phyloP scores from a whole-genome alignment of 2,797 vertebrate species.

The Helicolenus hilgendorfi region DNA sequence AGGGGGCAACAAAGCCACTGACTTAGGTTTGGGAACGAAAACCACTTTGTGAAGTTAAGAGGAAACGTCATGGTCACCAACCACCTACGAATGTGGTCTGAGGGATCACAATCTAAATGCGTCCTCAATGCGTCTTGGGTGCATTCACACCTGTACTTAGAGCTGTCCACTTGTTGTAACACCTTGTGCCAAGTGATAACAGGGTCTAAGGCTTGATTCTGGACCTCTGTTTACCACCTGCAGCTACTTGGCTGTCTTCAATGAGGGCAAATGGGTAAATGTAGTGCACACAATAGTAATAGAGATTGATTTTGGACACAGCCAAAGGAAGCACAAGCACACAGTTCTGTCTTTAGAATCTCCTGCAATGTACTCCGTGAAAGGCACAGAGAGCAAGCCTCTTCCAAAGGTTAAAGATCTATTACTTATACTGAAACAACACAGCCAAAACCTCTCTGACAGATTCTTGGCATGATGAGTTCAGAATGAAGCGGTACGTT shows the following conservation, averaged over 20 bases:
- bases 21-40: no score
- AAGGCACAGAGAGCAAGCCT: not conserved
- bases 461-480: not conserved
- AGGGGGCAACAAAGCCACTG: no score
- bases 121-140: no score
- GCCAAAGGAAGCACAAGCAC: not conserved
- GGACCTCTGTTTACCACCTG: not conserved
- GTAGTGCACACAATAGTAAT: not conserved
- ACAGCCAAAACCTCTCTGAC: not conserved
- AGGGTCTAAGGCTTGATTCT: not conserved
- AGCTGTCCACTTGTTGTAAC: no score
- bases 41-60: no score
- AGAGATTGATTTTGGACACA: not conserved
- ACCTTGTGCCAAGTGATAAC: no score
- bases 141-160: no score
- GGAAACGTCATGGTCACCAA: no score
- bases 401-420: conserved; percentile 8
- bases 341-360: not conserved
- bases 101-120: no score
- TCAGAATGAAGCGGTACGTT: not conserved
- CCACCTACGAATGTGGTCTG: no score
- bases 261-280: not conserved
- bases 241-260: not conserved
- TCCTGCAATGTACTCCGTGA: not conserved
- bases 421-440: not conserved